phyloP scores from a whole-genome alignment of 2,113 vertebrate species.

The Tragelaphus strepsiceros region DNA sequence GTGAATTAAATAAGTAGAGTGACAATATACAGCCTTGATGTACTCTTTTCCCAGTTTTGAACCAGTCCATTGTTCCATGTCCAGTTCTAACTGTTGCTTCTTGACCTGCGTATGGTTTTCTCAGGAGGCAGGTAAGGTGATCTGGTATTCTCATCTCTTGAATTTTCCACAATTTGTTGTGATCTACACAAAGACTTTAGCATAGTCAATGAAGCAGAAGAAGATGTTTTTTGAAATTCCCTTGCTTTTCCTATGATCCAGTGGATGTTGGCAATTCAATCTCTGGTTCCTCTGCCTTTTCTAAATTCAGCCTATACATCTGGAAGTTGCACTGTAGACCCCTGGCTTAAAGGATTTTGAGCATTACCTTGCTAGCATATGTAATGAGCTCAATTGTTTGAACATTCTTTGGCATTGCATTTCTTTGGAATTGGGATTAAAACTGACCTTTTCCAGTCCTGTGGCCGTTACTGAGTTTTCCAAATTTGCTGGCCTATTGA shows the following conservation, averaged over 20 bases:
- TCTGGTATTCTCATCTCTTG: not conserved
- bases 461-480: not conserved
- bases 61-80: not conserved
- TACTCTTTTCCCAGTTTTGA: not conserved
- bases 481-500: not conserved
- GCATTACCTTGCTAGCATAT: not conserved
- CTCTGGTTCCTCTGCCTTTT: not conserved
- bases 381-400: not conserved
- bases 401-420: not conserved
- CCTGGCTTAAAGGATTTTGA: not conserved
- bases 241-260: not conserved
- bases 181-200: not conserved
- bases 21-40: not conserved
- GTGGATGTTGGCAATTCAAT: accelerated
- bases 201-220: not conserved
- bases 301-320: not conserved
- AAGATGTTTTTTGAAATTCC: not conserved
- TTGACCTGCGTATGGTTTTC: not conserved
- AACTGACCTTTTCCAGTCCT: not conserved
- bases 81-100: not conserved
- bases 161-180: not conserved
- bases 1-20: not conserved
- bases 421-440: not conserved
- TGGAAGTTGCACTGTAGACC: not conserved
- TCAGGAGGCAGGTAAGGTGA: not conserved